These are phyloP conservation scores for Meandrina meandrites DNA, from an alignment of 92 coral and sea anemone genomes.

Conservation along the genomic window DNA sequence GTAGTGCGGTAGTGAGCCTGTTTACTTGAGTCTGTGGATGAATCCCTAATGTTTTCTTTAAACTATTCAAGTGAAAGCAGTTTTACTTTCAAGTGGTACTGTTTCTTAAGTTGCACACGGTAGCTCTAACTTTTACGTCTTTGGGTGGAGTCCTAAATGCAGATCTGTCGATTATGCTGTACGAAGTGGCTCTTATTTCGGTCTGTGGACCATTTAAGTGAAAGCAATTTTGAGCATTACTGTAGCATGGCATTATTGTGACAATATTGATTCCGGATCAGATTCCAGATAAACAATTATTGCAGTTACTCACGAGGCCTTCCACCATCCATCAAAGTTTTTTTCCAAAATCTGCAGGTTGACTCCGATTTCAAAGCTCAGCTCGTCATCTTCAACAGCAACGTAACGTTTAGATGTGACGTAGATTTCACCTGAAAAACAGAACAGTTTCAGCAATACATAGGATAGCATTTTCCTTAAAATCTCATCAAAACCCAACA, in stretches of 20 bases:
- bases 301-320: conserved; percentile 48
- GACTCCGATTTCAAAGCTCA: conserved; percentile 70
- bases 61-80: background rate
- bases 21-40: background rate
- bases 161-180: no score
- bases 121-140: no score
- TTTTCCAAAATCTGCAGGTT: conserved; percentile 62
- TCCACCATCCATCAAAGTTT: conserved; percentile 75
- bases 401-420: conserved; percentile 53
- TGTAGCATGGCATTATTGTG: background rate
- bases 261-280: background rate
- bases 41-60: background rate
- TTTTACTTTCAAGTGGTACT: no score
- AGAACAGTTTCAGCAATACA: background rate
- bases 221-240: no score
- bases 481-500: background rate
- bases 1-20: background rate
- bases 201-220: no score
- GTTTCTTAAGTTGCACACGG: no score
- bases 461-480: background rate
- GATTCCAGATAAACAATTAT: no score
- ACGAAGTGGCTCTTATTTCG: no score
- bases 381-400: conserved; percentile 59
- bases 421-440: conserved; percentile 54
- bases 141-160: background rate